Conservation (phyloP, 2,113 vertebrate species). For the Pycnonotus jocosus region DNA sequence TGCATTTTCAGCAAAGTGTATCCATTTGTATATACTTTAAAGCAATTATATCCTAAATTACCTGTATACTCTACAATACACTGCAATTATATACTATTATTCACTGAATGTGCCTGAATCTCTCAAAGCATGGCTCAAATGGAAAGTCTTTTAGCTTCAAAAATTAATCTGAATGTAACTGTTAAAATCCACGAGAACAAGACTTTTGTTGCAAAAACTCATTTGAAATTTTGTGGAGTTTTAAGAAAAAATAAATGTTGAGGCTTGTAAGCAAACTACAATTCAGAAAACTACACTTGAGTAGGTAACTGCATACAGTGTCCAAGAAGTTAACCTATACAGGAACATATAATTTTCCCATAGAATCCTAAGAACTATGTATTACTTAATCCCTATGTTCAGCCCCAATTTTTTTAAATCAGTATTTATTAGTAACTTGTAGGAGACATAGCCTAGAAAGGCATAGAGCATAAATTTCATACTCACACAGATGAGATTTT, state of each 20-base stretch:
- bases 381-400: background rate
- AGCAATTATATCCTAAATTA: background rate
- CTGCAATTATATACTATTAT: background rate
- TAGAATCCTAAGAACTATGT: background rate
- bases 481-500: rapidly evolving
- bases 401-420: background rate
- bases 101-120: background rate
- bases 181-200: background rate
- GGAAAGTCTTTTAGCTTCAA: background rate
- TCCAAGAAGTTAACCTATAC: background rate
- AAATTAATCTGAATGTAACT: background rate
- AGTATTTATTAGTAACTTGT: background rate
- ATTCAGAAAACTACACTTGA: background rate
- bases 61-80: background rate
- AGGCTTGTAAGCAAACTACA: background rate
- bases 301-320: background rate
- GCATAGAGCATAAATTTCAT: background rate
- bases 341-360: background rate
- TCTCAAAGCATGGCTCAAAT: background rate
- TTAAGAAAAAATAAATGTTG: background rate
- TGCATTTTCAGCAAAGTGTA: background rate
- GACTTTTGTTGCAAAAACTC: background rate
- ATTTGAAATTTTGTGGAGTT: background rate
- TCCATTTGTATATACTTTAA: background rate
- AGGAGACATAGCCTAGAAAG: background rate